These are phyloP conservation scores for Mechanitis messenoides DNA, from an alignment of 2,888 invertebrate genomes.

Conservation along the genomic window DNA sequence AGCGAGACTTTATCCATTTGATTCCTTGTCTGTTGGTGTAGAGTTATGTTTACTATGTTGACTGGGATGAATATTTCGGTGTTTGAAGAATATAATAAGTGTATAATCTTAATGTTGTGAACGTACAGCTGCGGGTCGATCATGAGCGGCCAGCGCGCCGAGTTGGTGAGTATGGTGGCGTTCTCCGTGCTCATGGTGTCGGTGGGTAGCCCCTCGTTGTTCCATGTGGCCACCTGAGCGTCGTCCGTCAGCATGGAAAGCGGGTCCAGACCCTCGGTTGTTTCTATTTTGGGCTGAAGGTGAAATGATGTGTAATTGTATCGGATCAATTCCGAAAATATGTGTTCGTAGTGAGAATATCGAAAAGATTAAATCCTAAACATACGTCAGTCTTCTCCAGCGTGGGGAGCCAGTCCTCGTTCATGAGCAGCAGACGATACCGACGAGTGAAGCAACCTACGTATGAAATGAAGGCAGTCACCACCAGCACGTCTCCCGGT, in stretches of 20 bases:
- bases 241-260: conserved; percentile 93
- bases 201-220: conserved; percentile 93
- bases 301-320: too few species aligned
- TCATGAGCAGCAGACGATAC: conserved; percentile 86
- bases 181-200: conserved; percentile 97
- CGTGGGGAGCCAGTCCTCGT: conserved; percentile 88
- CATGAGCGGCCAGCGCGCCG: conserved; percentile 95
- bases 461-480: conserved; percentile 95
- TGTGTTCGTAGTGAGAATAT: too few species aligned
- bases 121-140: conserved; percentile 91
- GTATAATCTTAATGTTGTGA: neutral
- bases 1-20: conserved; percentile 96
- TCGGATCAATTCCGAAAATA: neutral
- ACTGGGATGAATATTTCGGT: too few species aligned
- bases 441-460: conserved; percentile 94
- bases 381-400: conserved; percentile 80
- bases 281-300: conserved; percentile 82
- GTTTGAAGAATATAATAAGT: too few species aligned
- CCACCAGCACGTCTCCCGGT: conserved; percentile 92
- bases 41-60: too few species aligned
- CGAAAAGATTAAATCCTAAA: neutral
- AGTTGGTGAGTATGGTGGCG: conserved; percentile 92
- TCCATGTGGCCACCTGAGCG: conserved; percentile 94
- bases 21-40: conserved; percentile 81
- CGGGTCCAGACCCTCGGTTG: conserved; percentile 87